Evolutionary conservation across 64 coral and sea anemone species (phyloP), one percentile per base, ranked within the genome.

Genomic region (Anthopleura sola): DNA sequence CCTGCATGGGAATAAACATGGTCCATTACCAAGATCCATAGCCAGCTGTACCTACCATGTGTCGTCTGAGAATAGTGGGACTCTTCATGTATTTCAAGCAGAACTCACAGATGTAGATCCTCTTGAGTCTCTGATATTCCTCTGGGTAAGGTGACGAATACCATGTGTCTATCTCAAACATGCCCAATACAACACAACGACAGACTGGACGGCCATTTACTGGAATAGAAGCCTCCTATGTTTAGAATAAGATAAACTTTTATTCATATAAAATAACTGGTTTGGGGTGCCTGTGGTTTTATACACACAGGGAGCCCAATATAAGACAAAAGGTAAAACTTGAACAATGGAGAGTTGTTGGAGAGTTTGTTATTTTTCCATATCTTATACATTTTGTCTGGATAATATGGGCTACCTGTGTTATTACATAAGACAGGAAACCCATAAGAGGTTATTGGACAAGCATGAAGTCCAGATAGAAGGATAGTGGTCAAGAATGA

Each of bases 61-160:
- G 97, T 76, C 97, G 79, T 49, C 97, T 85, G 15, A 92, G 86
- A 13, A 99, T 87, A 54, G 97, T 99, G 28, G 85, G 88, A 84
- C 97, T 99, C 47, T 95, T 99, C 83, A 94, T 94, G 49, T 99
- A 99, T 77, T 99, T 99, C 3, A 99, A 89, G n/a, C 97, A 99
- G 85, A 99, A 99, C 84, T 99, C 97, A 87, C 97, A 99, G 8
- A 99, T 80, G 87, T 99, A 99, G 66, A 99, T 94, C 68, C 88
- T 99, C 37, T 91, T 91, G 7, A 99, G 81, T 48, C 93, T 86
- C 29, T 94, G 93, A 75, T 85, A 99, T 60, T 99, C 97, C 53
- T 99, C 92, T 1, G 97, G 97, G 84, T 95, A 99, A 9, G 97
- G 97, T 0, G 97, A 99, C 0, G 97, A 95, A 50, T 99, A 99